phyloP scores from a whole-genome alignment of 2,797 vertebrate species.

The Oryzias dopingdopingensis region DNA sequence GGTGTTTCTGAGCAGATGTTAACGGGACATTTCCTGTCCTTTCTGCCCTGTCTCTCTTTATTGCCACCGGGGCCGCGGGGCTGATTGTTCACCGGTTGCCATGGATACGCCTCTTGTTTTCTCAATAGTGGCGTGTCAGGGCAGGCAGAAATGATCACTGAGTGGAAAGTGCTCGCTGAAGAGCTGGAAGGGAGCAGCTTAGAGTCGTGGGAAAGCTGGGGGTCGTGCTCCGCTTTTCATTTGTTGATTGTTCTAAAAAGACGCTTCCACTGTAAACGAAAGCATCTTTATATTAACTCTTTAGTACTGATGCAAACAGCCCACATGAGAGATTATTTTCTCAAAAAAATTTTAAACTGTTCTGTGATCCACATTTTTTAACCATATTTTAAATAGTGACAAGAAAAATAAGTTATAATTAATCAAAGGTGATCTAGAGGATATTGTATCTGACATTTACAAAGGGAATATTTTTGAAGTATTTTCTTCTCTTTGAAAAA shows the following conservation, averaged over 20 bases:
- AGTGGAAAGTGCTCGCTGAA: constrained; percentile 35
- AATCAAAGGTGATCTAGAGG: too few relatives aligned
- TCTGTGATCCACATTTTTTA: too few relatives aligned
- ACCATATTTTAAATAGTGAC: too few relatives aligned
- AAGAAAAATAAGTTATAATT: too few relatives aligned
- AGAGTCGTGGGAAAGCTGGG: constrained; percentile 5
- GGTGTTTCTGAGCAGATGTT: constrained; percentile 73
- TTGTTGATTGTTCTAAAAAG: not conserved
- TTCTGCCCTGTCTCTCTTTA: constrained; percentile 55
- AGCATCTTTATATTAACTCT: not conserved
- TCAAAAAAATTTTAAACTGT: not conserved
- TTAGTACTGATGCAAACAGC: not conserved
- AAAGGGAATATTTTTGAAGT: too few relatives aligned
- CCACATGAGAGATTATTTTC: not conserved
- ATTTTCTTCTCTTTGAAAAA: too few relatives aligned
- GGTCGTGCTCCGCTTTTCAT: constrained; percentile 4
- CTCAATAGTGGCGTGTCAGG: constrained; percentile 62
- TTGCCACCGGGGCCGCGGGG: constrained; percentile 45
- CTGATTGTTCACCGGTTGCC: constrained; percentile 69
- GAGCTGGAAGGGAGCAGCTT: constrained; percentile 26
- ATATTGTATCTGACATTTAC: too few relatives aligned
- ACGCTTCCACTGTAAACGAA: not conserved
- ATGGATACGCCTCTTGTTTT: constrained; percentile 69
- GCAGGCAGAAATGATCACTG: constrained; percentile 61
- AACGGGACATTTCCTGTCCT: constrained; percentile 55